Evolutionary conservation across 1,140 invertebrate species (phyloP), one percentile per base, ranked within the genome.

Genomic region (Planococcus citri): DNA sequence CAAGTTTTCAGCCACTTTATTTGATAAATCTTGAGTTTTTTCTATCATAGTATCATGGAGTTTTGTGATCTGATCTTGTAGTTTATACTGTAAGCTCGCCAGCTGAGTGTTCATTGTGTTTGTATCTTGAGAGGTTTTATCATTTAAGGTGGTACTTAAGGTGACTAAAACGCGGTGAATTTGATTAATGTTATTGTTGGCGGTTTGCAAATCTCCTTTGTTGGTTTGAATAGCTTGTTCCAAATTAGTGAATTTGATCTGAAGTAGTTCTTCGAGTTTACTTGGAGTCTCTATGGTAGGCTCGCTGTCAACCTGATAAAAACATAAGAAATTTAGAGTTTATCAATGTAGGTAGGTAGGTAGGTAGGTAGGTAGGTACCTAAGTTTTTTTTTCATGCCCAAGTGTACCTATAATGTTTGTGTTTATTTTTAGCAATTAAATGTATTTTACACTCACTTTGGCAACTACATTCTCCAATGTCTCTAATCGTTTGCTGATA

Each of bases 391-490:
- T n/a, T n/a, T n/a, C n/a, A n/a, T n/a, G n/a, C n/a, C n/a, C n/a
- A n/a, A n/a, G n/a, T n/a, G n/a, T 51, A n/a, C n/a, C n/a, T n/a
- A n/a, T n/a, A n/a, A n/a, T n/a, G n/a, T n/a, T n/a, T n/a, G n/a
- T n/a, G n/a, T n/a, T n/a, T n/a, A n/a, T n/a, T n/a, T n/a, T n/a
- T n/a, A n/a, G n/a, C n/a, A n/a, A n/a, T n/a, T n/a, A n/a, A n/a
- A n/a, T n/a, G n/a, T n/a, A n/a, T n/a, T n/a, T n/a, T n/a, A n/a
- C n/a, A 51, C n/a, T 51, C 41, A 51, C 41, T 51, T 69, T 27
- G 1, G 61, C 27, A 12, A 71, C 20, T 2, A 69, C 37, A 2
- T 61, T 70, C 73, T 89, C 88, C 14, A 90, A 75, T 68, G 87
- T 79, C 0, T 78, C 82, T 17, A 88, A 80, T 14, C 67, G 57